Base-by-base conservation (phyloP, 2,888 invertebrate species). In the Anarsia innoxiella region DNA sequence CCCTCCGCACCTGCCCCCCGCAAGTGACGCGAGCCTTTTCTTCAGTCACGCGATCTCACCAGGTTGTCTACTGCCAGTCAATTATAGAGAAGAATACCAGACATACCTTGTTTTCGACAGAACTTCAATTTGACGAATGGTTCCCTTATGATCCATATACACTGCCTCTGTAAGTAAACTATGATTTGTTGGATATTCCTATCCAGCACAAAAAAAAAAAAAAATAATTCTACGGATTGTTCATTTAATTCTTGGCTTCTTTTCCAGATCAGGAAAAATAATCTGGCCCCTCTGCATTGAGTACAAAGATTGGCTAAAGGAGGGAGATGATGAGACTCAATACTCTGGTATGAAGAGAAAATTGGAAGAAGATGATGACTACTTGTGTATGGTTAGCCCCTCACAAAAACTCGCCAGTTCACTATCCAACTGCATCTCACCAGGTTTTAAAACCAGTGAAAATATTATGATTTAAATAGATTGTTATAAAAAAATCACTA, bases 81-180 rank as follows among this genome's bases (percentile, higher is more conserved):
- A 89, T 97, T 31, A 90, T 97, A 25, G 96, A 97, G 68, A 89
- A 91, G 53, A 97, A 97, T 75, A 72, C 88, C 0, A 83, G 94
- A 1, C 71, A 79, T 25, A 83, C 86, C 23, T 56, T 88, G 9
- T 80, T 78, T 58, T 36, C 77, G 45, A 4, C 69, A 2, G 70
- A 68, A n/a, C 60, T 68, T n/a, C 71, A 86, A 8, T 88, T 87
- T 33, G 79, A 90, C 1, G 88, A 91, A 39, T 95, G 93, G 83
- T 97, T 95, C 66, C 97, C 97, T 0, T 97, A 96, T 63, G 96
- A 96, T 76, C 95, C 95, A 0, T 97, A 93, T 63, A 72, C 91
- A 10, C 79, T 97, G 30, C 88, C 89, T 52, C 87, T 86, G 90
- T 91, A 59, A 75, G 68, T 69, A 16, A n/a, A n/a, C n/a, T n/a